Evolutionary conservation across 2,113 vertebrate species (phyloP).

Genomic region (Myiozetetes cayanensis): DNA sequence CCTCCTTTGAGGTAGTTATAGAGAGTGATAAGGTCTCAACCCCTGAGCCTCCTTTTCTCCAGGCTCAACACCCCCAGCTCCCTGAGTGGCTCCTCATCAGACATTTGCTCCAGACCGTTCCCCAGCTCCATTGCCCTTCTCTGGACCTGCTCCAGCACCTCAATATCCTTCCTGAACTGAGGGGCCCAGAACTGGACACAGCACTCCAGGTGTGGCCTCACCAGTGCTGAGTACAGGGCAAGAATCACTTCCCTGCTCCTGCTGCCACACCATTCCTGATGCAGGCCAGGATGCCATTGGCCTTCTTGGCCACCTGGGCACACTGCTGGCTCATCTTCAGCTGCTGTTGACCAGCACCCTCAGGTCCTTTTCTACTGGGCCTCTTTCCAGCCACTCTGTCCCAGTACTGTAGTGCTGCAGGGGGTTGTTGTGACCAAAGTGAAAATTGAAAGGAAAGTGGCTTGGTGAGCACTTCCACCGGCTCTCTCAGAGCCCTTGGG

Average conservation of each 20-base stretch:
- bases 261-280: neutral
- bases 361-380: neutral
- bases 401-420: neutral
- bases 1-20: neutral
- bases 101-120: rapidly evolving
- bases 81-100: neutral
- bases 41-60: neutral
- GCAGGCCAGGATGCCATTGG: neutral
- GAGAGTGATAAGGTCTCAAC: neutral
- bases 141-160: neutral
- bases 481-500: neutral
- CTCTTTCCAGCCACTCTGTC: neutral
- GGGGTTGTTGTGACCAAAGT: neutral
- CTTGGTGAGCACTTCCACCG: neutral
- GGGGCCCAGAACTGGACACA: neutral
- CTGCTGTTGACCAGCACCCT: neutral
- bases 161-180: neutral
- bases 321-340: neutral
- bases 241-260: neutral
- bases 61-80: neutral
- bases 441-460: neutral
- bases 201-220: neutral
- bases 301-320: neutral
- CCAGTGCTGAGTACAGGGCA: neutral
- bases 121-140: neutral